Base-by-base conservation (phyloP, 1,140 invertebrate genomes). In the Papilio dardanus region DNA sequence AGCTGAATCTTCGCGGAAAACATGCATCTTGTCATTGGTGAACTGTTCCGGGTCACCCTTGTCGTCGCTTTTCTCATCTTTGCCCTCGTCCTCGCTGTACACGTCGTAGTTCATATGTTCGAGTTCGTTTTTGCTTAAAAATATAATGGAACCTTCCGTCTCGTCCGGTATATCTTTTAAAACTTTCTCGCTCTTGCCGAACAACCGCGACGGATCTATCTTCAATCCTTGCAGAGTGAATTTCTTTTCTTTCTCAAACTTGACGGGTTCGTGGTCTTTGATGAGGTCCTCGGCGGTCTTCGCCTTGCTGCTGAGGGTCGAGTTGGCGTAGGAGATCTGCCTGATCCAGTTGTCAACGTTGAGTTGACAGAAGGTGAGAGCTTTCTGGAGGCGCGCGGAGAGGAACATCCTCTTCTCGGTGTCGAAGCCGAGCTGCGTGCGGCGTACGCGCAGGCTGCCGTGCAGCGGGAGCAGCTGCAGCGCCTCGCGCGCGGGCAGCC, bases 71-170 rank as follows among this genome's bases (percentile, higher is more conserved):
- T 92, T 92, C 16, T 92, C 90, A 30, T 92, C 91, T 81, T 94
- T 94, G 2, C 86, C 86, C 40, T 94, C 93, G 68, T 94, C 93
- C 24, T 94, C 93, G 74, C 93, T 94, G 68, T 93, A 93, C 4
- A 94, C 90, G 71, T 94, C 93, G 76, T 93, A 94, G 76, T 94
- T 94, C 88, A 95, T 90, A 79, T 95, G 94, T 80, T 94, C 94
- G 68, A 95, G 86, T 92, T 95, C 95, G 68, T 94, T 94, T 90
- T 95, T 95, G 83, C 94, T 95, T 75, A 95, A 89, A 84, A 95
- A 95, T 88, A 95, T 95, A 35, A 95, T 95, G 0, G 94, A 95
- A 35, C 95, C 94, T 86, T 95, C 95, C 35, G 94, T 95, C 82
- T 95, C 95, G 74, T 95, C 94, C 3, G 94, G 94, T 76, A 95